These are phyloP conservation scores for Hiodon alosoides DNA, from an alignment of 2,113 vertebrate genomes.

Conservation along the genomic window DNA sequence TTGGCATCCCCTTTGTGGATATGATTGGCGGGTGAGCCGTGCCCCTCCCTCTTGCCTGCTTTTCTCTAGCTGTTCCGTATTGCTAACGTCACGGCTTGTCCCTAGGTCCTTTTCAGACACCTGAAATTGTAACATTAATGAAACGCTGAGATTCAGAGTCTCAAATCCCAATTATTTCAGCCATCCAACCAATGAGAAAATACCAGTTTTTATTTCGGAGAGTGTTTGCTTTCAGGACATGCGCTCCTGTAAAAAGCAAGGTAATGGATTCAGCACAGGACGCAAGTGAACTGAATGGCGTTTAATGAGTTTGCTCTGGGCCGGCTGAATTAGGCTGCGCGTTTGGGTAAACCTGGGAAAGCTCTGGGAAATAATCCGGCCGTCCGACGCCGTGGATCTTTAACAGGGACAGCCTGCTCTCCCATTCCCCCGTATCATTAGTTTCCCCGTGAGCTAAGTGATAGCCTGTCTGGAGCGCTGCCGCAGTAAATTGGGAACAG, in stretches of 20 bases:
- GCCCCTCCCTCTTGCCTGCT: background rate
- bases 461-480: slow-evolving; percentile 36
- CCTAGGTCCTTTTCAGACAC: slow-evolving; percentile 22
- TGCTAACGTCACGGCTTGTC: slow-evolving; percentile 12
- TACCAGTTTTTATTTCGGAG: slow-evolving; percentile 21
- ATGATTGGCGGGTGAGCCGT: background rate
- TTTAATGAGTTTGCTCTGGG: slow-evolving; percentile 47
- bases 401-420: slow-evolving; percentile 45
- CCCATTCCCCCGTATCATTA: slow-evolving; percentile 44
- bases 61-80: background rate
- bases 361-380: slow-evolving; percentile 52
- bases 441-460: slow-evolving; percentile 35
- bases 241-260: slow-evolving; percentile 14
- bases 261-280: slow-evolving; percentile 34
- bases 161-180: slow-evolving; percentile 27
- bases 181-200: slow-evolving; percentile 25
- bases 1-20: too few relatives aligned
- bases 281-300: slow-evolving; percentile 32
- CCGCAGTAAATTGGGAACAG: slow-evolving; percentile 55
- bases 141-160: slow-evolving; percentile 37
- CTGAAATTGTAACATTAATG: slow-evolving; percentile 42
- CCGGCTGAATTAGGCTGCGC: slow-evolving; percentile 38
- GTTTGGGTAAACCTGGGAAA: slow-evolving; percentile 49
- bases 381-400: slow-evolving; percentile 40
- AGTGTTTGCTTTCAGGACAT: slow-evolving; percentile 24